Base-by-base conservation (phyloP, 1,140 invertebrate species). In the Stegodyphus dumicola region DNA sequence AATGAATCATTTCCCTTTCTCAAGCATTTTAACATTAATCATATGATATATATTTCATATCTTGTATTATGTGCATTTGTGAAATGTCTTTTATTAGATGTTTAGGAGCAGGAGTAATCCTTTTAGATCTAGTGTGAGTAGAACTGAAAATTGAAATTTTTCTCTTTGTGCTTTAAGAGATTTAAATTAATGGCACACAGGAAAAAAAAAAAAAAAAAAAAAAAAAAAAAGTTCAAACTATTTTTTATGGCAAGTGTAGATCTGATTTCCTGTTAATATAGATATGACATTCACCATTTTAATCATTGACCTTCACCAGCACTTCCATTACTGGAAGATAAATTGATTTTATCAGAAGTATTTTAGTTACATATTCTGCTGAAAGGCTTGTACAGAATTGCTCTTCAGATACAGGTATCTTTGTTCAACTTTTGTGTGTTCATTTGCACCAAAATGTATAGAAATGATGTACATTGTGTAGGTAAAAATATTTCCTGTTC, bases 41-140 rank as follows among this genome's bases (percentile, higher is more conserved):
- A 77, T 77, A 13, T 85, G 66, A 77, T 75, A 85, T 73, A 73
- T 77, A 76, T 49, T 69, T 77, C 73, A 85, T 76, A 76, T 49
- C 73, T 73, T 77, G 65, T 85, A 84, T 67, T 84, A 56, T 77
- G 74, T 85, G 81, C 73, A 85, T 85, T 85, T 84, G 73, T 85
- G 74, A 70, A 69, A 69, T 56, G 64, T 84, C 71, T 70, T 65
- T 67, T 85, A 69, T 49, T 85, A 85, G 81, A 53, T 85, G 51
- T 53, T 33, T 76, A 85, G 81, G n/a, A n/a, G 56, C 78, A 79
- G 18, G 64, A 51, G 53, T 49, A 73, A 71, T 73, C 67, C 53
- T 64, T 73, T 73, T 33, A 48, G 53, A 60, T 2, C 52, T 71
- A 67, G 18, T 51, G 18, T 67, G 2, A 60, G 77, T 81, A 81